Percentiles rank a stretch among this genome's conserved stretches.
phyloP scores from a whole-genome alignment of 2,797 vertebrate genomes.

The Cryptoblepharus egeriae region DNA sequence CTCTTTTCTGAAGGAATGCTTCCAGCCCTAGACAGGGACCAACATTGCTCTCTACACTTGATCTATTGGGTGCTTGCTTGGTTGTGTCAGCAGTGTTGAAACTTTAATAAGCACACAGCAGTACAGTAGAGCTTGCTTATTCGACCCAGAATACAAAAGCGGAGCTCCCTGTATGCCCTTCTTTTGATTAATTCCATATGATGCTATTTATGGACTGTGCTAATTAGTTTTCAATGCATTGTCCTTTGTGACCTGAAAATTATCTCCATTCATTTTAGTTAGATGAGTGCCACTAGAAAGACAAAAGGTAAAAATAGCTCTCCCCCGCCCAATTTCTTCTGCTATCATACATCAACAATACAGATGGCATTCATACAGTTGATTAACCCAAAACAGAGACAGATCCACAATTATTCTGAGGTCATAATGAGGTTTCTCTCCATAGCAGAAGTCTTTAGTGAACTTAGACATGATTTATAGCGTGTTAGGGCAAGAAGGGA shows the following conservation, averaged over 20 bases:
- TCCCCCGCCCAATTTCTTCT: neutral
- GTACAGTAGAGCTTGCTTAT: constrained; percentile 23
- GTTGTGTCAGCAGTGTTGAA: constrained; percentile 31
- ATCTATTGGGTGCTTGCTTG: constrained; percentile 33
- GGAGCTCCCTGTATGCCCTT: neutral
- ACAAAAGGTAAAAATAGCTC: too few relatives aligned
- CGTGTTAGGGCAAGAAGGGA: neutral
- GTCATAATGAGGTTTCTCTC: constrained; percentile 22
- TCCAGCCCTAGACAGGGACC: constrained; percentile 33
- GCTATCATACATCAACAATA: neutral
- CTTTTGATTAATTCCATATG: constrained; percentile 41
- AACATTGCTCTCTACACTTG: constrained; percentile 1
- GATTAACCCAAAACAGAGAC: neutral
- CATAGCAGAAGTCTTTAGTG: neutral
- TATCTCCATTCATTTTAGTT: constrained; percentile 28
- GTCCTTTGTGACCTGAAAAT: constrained; percentile 34
- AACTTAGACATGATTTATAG: too few relatives aligned
- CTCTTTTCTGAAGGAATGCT: constrained; percentile 47
- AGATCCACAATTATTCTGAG: neutral
- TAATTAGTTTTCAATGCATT: constrained; percentile 29
- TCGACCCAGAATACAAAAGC: constrained; percentile 30
- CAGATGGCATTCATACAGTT: constrained; percentile 24
- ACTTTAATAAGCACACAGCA: constrained; percentile 36
- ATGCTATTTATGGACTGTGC: constrained; percentile 23
- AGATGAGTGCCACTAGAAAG: constrained; percentile 17